Base-by-base conservation (phyloP, 2,888 invertebrate species). In the Phaedon cochleariae region DNA sequence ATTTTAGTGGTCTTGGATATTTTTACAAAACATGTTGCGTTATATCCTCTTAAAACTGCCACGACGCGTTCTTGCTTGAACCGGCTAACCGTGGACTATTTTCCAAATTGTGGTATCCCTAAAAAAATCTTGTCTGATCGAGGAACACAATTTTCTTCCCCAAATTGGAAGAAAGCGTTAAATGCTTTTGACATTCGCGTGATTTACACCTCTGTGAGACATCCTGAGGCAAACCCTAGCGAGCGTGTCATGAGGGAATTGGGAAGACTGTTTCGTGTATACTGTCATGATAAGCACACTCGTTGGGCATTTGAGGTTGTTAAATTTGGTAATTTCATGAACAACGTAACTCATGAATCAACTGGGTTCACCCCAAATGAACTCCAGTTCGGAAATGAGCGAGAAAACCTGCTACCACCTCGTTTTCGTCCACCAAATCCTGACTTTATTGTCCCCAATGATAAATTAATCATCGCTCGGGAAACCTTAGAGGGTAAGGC, bases 1-100 rank as follows among this genome's bases (percentile, higher is more conserved):
- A 48, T 17, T 48, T 48, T 48, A 41, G 48, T 52, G 20, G 52
- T 52, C 21, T 21, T 52, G 9, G 31, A 51, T 15, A 31, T 61
- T 12, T 18, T 22, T 20, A 59, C 48, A 12, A 37, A 17, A 34
- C 41, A 41, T 10, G 41, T 41, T 12, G 48, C 20, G 20, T 20
- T 48, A 3, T 48, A 48, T 20, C 48, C 48, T 9, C 9, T 48
- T n/a, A 48, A 48, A 48, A 48, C 17, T 9, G 48, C 48, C 18
- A 48, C 48, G 17, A 48, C 18, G 10, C 18, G 48, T 9, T 49
- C 49, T 20, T 49, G 49, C 21, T 49, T 49, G 49, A 49, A 49
- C 22, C 49, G 49, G 10, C 15, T 49, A 21, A 49, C 49, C 18
- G 21, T 49, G 5, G 49, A 49, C 10, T 49, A 49, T 49, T 49